Conservation (phyloP, 2,113 vertebrate species). For the Scomber japonicus region DNA sequence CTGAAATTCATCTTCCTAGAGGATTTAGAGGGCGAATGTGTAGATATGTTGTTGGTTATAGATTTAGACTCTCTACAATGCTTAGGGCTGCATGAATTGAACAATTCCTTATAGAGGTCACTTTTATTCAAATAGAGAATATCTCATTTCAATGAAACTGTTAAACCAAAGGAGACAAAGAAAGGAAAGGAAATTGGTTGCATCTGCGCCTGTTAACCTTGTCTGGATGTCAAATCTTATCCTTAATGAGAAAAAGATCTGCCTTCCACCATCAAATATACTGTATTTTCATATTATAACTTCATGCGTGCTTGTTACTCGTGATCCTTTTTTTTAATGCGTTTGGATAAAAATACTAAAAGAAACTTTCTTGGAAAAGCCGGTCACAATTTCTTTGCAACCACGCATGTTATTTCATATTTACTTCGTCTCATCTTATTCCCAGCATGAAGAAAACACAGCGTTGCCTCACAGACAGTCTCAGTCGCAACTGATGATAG, state of each 20-base stretch:
- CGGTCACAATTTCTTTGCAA: slow-evolving; percentile 33
- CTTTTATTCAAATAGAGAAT: slow-evolving; percentile 2
- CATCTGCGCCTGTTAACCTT: slow-evolving; percentile 27
- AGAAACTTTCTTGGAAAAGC: slow-evolving; percentile 1
- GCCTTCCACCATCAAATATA: neutral
- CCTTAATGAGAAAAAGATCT: neutral
- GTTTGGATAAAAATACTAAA: slow-evolving; percentile 17
- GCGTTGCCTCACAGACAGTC: slow-evolving; percentile 58
- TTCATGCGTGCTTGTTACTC: slow-evolving; percentile 1
- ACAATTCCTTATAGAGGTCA: neutral
- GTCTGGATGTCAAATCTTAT: slow-evolving; percentile 14
- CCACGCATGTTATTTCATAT: slow-evolving; percentile 42
- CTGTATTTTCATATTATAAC: neutral
- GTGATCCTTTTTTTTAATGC: neutral
- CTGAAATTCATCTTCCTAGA: neutral
- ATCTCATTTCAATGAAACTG: slow-evolving; percentile 26
- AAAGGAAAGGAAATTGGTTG: slow-evolving; percentile 11
- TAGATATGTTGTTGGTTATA: neutral
- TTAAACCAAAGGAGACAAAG: slow-evolving; percentile 17
- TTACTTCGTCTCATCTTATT: slow-evolving; percentile 43
- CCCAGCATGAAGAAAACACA: slow-evolving; percentile 53
- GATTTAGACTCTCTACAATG: neutral
- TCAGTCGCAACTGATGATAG: slow-evolving; percentile 77
- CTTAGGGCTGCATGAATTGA: neutral
- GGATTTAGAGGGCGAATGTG: slow-evolving; percentile 9